Percentiles rank a stretch among this genome's conserved stretches.
These are phyloP conservation scores for Pachyuromys duprasi DNA, from an alignment of 2,797 vertebrate species.

Conservation along the genomic window DNA sequence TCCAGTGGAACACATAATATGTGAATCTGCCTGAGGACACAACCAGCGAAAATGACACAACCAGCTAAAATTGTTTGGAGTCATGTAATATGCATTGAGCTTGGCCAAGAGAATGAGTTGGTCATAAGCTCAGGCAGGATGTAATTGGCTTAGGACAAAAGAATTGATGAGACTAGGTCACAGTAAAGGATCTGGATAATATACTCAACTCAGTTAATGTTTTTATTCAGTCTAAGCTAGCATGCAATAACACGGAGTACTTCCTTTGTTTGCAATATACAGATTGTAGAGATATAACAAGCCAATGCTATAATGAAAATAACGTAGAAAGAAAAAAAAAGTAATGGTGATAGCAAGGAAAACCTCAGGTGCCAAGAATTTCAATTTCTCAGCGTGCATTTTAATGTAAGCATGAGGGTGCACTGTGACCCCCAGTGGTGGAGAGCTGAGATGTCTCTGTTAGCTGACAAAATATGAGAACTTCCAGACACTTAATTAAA, in stretches of 20 bases:
- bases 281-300: slow-evolving; percentile 1
- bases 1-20: slow-evolving; percentile 74
- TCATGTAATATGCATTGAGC: slow-evolving; percentile 72
- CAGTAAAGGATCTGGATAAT: slow-evolving; percentile 35
- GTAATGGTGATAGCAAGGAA: not conserved
- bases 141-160: slow-evolving; percentile 64
- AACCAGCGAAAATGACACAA: slow-evolving; percentile 76
- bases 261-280: slow-evolving; percentile 9
- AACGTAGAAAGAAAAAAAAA: not conserved
- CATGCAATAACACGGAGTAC: not conserved
- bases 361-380: slow-evolving; percentile 45
- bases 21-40: slow-evolving; percentile 73
- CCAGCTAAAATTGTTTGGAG: slow-evolving; percentile 76
- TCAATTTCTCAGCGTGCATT: slow-evolving; percentile 75
- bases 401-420: slow-evolving; percentile 72
- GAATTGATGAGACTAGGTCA: slow-evolving; percentile 52
- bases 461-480: slow-evolving; percentile 69
- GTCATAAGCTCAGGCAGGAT: slow-evolving; percentile 59
- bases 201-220: not conserved
- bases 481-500: slow-evolving; percentile 79
- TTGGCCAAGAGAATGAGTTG: slow-evolving; percentile 63
- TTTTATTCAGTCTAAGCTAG: not conserved
- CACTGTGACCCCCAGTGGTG: slow-evolving; percentile 66
- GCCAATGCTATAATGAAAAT: slow-evolving; percentile 61
- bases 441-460: slow-evolving; percentile 61